phyloP scores from a whole-genome alignment of 2,888 invertebrate species.

The Marronus borbonicus region DNA sequence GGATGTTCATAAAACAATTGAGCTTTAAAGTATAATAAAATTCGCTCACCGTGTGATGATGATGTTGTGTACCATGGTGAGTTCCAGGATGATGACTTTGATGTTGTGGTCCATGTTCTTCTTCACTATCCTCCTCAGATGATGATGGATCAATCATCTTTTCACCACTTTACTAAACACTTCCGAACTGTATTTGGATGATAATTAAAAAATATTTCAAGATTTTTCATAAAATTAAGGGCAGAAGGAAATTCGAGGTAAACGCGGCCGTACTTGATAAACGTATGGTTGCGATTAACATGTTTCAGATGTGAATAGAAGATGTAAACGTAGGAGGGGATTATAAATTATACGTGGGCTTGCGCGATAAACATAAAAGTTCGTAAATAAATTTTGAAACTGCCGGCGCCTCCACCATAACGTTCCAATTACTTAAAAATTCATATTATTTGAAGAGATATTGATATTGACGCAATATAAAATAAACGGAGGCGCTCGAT shows the following conservation, averaged over 20 bases:
- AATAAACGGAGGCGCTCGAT: no score
- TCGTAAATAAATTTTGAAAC: no score
- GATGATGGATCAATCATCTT: slow-evolving; percentile 96
- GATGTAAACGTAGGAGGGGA: slow-evolving; percentile 7
- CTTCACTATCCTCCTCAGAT: slow-evolving; percentile 95
- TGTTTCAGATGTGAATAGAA: slow-evolving; percentile 13
- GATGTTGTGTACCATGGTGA: slow-evolving; percentile 68
- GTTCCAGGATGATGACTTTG: slow-evolving; percentile 68
- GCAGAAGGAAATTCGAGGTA: neutral
- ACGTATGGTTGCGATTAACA: neutral
- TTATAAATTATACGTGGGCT: neutral
- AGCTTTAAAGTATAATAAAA: neutral
- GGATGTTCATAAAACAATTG: neutral
- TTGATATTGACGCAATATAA: no score
- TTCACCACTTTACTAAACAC: slow-evolving; percentile 59
- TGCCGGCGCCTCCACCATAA: slow-evolving; percentile 2
- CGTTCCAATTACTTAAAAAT: no score
- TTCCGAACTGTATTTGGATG: slow-evolving; percentile 59
- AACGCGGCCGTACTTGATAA: neutral
- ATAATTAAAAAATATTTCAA: slow-evolving; percentile 11
- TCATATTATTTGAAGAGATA: no score
- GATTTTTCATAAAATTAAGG: no score
- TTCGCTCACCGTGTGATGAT: slow-evolving; percentile 64
- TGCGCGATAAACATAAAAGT: no score
- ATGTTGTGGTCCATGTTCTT: slow-evolving; percentile 77